Percentiles rank a stretch among this genome's conserved stretches.
Conservation (phyloP, 2,113 vertebrate genomes). For the Cyprinodon brontotheroides region DNA sequence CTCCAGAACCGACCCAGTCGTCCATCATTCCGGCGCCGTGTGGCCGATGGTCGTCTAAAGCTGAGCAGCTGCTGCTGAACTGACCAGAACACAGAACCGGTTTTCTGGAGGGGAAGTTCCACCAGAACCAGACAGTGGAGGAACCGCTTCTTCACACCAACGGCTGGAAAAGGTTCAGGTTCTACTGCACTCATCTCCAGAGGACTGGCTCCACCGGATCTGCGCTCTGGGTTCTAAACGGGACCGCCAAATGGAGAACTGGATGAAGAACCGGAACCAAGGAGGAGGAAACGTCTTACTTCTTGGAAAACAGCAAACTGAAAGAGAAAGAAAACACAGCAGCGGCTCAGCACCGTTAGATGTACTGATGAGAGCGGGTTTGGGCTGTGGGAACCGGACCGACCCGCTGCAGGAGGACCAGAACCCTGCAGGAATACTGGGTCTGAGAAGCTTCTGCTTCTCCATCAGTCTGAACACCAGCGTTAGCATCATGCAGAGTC, state of each 20-base stretch:
- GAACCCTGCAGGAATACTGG: too few species aligned
- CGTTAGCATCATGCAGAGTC: too few species aligned
- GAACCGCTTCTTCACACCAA: constrained; percentile 2
- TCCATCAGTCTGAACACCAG: too few species aligned
- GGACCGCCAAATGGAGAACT: not conserved
- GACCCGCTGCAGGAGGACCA: too few species aligned
- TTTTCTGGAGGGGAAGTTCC: not conserved
- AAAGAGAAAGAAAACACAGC: not conserved
- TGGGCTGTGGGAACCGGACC: too few species aligned
- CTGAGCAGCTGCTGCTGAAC: not conserved
- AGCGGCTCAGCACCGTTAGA: too few species aligned
- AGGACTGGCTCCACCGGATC: not conserved
- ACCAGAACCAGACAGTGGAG: not conserved
- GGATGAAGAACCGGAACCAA: constrained; percentile 17
- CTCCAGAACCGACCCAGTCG: too few species aligned
- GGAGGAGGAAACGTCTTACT: not conserved
- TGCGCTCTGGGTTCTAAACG: not conserved
- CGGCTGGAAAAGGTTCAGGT: not conserved
- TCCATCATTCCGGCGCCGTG: too few species aligned
- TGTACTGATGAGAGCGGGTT: too few species aligned
- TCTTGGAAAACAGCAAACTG: not conserved
- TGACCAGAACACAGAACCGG: not conserved
- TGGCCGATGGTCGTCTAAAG: not conserved
- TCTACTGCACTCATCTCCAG: not conserved
- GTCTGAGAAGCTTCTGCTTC: too few species aligned